Evolutionary conservation across 2,113 vertebrate species (phyloP).

Genomic region (Alaudala cheleensis): DNA sequence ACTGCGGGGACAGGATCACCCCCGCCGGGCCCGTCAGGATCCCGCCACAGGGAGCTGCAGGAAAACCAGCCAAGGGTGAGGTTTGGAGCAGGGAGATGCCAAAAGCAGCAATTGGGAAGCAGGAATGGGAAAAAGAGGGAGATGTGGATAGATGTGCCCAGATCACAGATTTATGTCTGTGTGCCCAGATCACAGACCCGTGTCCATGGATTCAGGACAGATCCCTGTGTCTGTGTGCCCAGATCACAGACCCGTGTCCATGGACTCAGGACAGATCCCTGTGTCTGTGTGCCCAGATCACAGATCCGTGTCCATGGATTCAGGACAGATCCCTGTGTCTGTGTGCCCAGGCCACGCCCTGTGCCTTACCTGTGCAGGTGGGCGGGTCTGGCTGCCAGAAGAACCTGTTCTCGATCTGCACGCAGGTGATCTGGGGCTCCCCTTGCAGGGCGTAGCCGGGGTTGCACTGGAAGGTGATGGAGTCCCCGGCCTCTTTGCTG

Average conservation of each 20-base stretch:
- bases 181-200: not conserved
- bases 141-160: not conserved
- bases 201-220: fast-evolving
- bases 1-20: slow-evolving; percentile 93
- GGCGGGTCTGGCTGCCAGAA: slow-evolving; percentile 98
- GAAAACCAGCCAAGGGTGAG: not conserved
- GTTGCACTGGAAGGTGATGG: slow-evolving; percentile 93
- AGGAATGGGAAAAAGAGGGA: no score
- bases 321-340: not conserved
- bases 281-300: not conserved
- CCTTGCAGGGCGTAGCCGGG: slow-evolving; percentile 91
- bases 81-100: not conserved
- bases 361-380: slow-evolving; percentile 82
- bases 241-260: not conserved
- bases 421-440: slow-evolving; percentile 88
- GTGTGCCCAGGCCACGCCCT: not conserved
- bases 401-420: slow-evolving; percentile 92
- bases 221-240: not conserved
- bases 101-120: fast-evolving
- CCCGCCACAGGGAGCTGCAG: slow-evolving; percentile 91
- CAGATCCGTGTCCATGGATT: not conserved
- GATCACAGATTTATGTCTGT: not conserved
- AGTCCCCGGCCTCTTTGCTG: slow-evolving; percentile 90
- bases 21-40: slow-evolving; percentile 89
- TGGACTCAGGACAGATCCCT: no score